Evolutionary conservation across 2,113 vertebrate species (phyloP).

Genomic region (Cricetomys ansorgei): DNA sequence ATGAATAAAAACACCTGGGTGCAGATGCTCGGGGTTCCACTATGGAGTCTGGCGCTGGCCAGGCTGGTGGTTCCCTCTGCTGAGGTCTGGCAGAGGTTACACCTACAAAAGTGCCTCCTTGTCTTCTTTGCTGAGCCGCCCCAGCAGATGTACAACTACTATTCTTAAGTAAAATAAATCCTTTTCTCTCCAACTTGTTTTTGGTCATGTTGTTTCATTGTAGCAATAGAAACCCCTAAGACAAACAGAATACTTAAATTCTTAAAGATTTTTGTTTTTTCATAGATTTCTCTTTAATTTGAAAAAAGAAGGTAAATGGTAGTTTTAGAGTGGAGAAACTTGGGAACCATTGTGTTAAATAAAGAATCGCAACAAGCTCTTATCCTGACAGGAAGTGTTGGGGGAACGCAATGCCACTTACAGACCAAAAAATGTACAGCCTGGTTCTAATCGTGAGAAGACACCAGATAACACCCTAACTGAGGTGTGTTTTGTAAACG

Average conservation of each 20-base stretch:
- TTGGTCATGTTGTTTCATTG: neutral
- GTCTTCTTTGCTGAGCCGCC: no score
- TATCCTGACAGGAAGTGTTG: neutral
- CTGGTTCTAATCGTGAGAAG: neutral
- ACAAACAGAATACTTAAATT: neutral
- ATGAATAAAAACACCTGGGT: no score
- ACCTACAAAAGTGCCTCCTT: no score
- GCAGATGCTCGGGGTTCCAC: no score
- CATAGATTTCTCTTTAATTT: neutral
- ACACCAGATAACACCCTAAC: neutral
- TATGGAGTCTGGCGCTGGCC: no score
- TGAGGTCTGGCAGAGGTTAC: no score
- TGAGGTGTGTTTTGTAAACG: neutral
- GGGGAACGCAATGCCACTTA: neutral
- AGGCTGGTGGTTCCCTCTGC: no score
- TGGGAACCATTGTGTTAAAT: neutral
- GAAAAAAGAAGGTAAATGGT: neutral
- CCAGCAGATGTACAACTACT: no score
- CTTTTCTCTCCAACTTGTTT: neutral
- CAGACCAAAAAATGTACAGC: neutral
- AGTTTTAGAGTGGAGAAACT: neutral
- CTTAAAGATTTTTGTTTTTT: neutral
- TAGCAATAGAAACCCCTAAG: neutral
- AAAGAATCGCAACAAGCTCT: neutral
- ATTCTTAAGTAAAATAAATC: neutral